Percentiles rank a stretch among this genome's conserved stretches.
These are phyloP conservation scores for Myiagra hebetior DNA, from an alignment of 2,113 vertebrate genomes.

Conservation along the genomic window DNA sequence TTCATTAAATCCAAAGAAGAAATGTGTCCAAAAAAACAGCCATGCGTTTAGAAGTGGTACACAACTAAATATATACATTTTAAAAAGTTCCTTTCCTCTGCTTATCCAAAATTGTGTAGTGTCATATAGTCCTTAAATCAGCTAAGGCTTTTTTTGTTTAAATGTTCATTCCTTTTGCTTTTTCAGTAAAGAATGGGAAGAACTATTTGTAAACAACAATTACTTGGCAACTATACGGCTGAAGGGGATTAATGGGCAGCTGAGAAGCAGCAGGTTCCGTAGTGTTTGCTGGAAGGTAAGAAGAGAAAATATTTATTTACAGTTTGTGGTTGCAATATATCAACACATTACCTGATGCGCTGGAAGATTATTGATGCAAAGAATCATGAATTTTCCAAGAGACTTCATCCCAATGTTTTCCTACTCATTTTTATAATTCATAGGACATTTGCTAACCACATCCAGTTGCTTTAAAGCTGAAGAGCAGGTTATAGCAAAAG, in stretches of 20 bases:
- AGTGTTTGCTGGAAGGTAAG: slow-evolving; percentile 92
- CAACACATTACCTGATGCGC: slow-evolving; percentile 75
- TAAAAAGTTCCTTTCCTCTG: slow-evolving; percentile 66
- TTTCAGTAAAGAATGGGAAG: slow-evolving; percentile 93
- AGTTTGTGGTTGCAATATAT: slow-evolving; percentile 78
- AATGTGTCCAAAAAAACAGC: slow-evolving; percentile 83
- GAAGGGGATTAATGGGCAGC: slow-evolving; percentile 97
- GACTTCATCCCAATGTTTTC: slow-evolving; percentile 55
- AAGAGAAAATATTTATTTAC: slow-evolving; percentile 85
- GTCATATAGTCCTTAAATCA: slow-evolving; percentile 60
- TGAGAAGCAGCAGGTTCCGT: slow-evolving; percentile 90
- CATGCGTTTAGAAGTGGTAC: slow-evolving; percentile 75
- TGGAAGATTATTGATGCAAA: slow-evolving; percentile 71
- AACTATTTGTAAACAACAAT: slow-evolving; percentile 99
- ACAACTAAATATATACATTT: slow-evolving; percentile 74
- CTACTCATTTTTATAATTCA: slow-evolving; percentile 66
- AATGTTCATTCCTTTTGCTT: slow-evolving; percentile 72
- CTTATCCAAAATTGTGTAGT: slow-evolving; percentile 56
- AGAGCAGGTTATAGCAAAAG: background rate
- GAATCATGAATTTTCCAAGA: slow-evolving; percentile 71
- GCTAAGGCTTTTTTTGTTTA: slow-evolving; percentile 20
- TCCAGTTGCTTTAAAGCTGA: slow-evolving; percentile 37
- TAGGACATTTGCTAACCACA: slow-evolving; percentile 67
- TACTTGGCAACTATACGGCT: slow-evolving; percentile 97
- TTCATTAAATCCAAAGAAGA: slow-evolving; percentile 83